Evolutionary conservation across 2,888 invertebrate species (phyloP).

Genomic region (Eledona agricola): DNA sequence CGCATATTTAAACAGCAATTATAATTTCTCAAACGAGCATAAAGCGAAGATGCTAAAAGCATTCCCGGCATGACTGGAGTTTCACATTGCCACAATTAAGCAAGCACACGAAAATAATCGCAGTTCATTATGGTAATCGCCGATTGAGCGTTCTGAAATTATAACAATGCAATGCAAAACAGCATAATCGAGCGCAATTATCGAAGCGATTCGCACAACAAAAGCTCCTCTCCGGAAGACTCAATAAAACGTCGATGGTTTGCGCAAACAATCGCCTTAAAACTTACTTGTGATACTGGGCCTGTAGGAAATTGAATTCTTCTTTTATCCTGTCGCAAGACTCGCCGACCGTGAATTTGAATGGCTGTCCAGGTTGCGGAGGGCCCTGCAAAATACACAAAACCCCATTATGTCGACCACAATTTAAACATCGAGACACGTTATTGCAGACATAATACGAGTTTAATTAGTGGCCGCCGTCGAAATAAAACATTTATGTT

Average conservation of each 20-base stretch:
- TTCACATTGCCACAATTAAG: conserved; percentile 3
- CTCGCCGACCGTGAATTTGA: conserved; percentile 93
- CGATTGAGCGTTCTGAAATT: no score
- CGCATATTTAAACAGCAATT: conserved; percentile 43
- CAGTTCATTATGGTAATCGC: conserved; percentile 5
- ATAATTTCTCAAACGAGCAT: conserved; percentile 41
- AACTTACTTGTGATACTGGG: conserved; percentile 95
- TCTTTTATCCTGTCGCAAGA: conserved; percentile 95
- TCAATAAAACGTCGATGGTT: conserved; percentile 5
- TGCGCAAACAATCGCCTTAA: not conserved
- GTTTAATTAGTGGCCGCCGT: conserved; percentile 15
- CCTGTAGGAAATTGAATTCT: conserved; percentile 94
- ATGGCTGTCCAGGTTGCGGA: conserved; percentile 89
- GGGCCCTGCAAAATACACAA: conserved; percentile 76
- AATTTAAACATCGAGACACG: conserved; percentile 25
- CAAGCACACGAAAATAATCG: conserved; percentile 3
- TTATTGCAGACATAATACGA: conserved; percentile 4
- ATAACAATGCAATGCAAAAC: conserved; percentile 12
- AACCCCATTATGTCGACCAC: no score
- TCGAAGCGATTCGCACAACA: conserved; percentile 12
- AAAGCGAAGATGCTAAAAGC: conserved; percentile 23
- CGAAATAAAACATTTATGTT: conserved; percentile 39
- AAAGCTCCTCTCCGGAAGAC: conserved; percentile 10
- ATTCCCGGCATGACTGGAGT: conserved; percentile 5
- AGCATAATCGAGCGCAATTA: conserved; percentile 4